Conservation (phyloP, 2,888 invertebrate genomes). For the Tethea ocularis region DNA sequence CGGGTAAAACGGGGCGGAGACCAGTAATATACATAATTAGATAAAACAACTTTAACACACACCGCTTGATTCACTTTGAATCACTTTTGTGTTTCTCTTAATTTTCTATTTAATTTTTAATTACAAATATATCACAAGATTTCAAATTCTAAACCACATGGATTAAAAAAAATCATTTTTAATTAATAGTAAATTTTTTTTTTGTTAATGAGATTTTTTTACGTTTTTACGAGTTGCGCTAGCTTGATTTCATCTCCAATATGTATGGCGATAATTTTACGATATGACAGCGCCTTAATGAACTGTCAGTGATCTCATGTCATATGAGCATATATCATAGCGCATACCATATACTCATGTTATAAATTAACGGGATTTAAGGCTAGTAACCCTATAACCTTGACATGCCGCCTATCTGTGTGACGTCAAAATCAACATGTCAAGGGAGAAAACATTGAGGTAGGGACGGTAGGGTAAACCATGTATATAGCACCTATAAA, state of each 20-base stretch:
- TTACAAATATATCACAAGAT: too few species aligned
- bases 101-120: too few species aligned
- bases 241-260: too few species aligned
- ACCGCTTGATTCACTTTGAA: too few species aligned
- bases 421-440: constrained; percentile 37
- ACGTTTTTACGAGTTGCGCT: too few species aligned
- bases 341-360: constrained; percentile 22
- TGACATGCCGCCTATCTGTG: constrained; percentile 39
- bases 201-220: too few species aligned
- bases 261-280: too few species aligned
- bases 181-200: too few species aligned
- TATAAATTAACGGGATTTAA: constrained; percentile 33
- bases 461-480: constrained; percentile 45
- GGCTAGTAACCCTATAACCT: constrained; percentile 51
- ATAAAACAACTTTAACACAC: neutral
- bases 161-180: too few species aligned
- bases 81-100: too few species aligned
- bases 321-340: constrained; percentile 10
- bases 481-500: constrained; percentile 43
- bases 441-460: constrained; percentile 40
- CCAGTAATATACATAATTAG: neutral
- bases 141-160: too few species aligned
- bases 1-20: too few species aligned
- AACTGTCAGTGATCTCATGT: constrained; percentile 18
- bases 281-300: constrained; percentile 13